phyloP scores from a whole-genome alignment of 2,797 vertebrate genomes.

The Dryobates pubescens region DNA sequence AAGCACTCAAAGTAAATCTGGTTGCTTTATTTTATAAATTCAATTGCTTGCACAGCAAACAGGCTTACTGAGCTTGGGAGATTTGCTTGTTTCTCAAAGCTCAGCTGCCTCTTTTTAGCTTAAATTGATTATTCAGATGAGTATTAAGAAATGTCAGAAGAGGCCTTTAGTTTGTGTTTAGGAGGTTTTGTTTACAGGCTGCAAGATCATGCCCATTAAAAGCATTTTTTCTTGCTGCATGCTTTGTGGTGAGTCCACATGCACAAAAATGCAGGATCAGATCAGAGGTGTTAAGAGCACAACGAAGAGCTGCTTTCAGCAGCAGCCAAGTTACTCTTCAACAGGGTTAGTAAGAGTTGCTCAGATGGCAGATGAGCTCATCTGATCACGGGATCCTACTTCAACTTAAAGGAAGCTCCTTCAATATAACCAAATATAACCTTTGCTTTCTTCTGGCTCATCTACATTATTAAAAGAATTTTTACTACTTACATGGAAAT shows the following conservation, averaged over 20 bases:
- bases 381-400: conserved; percentile 19
- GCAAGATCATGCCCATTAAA: not conserved
- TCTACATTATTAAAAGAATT: not conserved
- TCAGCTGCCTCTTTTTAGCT: not conserved
- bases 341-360: conserved; percentile 1
- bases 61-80: not conserved
- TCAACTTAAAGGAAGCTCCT: conserved; percentile 33
- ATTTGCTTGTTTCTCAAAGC: not conserved
- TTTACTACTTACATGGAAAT: conserved; percentile 25
- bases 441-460: conserved; percentile 22
- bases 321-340: conserved; percentile 4
- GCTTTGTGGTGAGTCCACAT: not conserved
- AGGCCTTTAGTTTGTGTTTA: not conserved
- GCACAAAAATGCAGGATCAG: not conserved
- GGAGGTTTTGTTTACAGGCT: not conserved
- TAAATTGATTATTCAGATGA: not conserved
- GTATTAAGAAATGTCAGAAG: not conserved
- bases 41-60: not conserved
- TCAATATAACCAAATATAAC: not conserved
- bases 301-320: not conserved
- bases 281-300: not conserved
- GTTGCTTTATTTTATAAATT: not conserved
- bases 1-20: not conserved
- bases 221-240: not conserved
- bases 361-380: conserved; percentile 26